These are phyloP conservation scores for Anniella stebbinsi DNA, from an alignment of 2,797 vertebrate genomes.

Conservation along the genomic window DNA sequence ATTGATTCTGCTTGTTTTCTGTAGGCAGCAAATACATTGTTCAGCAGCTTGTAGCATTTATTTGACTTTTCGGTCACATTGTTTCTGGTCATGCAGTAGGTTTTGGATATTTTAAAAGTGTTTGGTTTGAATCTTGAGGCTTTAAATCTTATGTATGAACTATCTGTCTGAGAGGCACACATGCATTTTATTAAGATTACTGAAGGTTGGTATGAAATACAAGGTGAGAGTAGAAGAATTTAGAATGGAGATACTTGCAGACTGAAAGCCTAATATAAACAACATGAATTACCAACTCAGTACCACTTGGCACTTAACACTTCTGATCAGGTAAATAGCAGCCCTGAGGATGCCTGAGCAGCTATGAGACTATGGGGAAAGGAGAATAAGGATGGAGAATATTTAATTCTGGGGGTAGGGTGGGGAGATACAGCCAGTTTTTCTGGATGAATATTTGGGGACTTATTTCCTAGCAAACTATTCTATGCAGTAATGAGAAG, in stretches of 20 bases:
- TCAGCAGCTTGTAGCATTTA: not conserved
- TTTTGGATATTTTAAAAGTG: not conserved
- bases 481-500: slow-evolving; percentile 51
- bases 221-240: not conserved
- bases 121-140: not conserved
- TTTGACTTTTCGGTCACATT: not conserved
- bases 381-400: no score
- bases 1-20: not conserved
- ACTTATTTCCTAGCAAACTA: slow-evolving; percentile 31
- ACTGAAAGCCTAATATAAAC: not conserved
- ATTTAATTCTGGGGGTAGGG: not conserved
- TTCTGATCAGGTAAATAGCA: no score
- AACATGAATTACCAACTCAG: slow-evolving; percentile 1
- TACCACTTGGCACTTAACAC: no score
- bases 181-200: not conserved
- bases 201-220: not conserved
- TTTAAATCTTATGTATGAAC: not conserved
- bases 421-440: not conserved
- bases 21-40: not conserved
- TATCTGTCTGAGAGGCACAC: not conserved
- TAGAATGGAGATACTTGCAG: not conserved
- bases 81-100: not conserved
- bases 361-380: not conserved
- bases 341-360: no score
- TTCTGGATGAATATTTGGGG: slow-evolving; percentile 28